Evolutionary conservation across 2,888 invertebrate species (phyloP), one percentile per base, ranked within the genome.

Genomic region (Aspidapion aeneum): DNA sequence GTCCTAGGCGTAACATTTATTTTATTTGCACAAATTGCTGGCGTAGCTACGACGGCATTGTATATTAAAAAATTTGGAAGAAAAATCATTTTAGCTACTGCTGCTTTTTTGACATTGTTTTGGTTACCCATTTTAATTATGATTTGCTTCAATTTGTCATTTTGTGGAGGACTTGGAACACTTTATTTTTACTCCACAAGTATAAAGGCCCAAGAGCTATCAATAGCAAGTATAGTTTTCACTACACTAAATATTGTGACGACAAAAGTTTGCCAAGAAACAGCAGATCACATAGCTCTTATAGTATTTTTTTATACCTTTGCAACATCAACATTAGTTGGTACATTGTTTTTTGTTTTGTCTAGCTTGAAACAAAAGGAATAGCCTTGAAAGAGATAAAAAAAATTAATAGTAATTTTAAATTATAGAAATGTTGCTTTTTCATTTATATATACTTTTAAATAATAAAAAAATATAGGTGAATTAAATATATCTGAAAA

Each of bases 1-100:
- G 73, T 76, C 20, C 51, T 71, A 2, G 77, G 80, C 5, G 78
- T 82, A 3, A 79, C 82, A 1, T 71, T 82, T 17, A 74, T 83
- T 50, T 79, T 80, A 0, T 67, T 73, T 1, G 78, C 81, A 1
- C 82, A 83, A 69, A 70, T 79, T 1, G 50, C 71, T 1, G 70
- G 74, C 21, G 74, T 77, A 18, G 79, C 9, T 73, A 76, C 17
- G 74, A 77, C 60, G 73, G 66, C 66, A 69, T 72, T 22, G 76
- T 76, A n/a, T n/a, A n/a, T n/a, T n/a, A n/a, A n/a, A n/a, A n/a
- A n/a, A n/a, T n/a, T n/a, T n/a, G n/a, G n/a, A 16, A 64, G 75
- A 55, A 74, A 73, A 62, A 70, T 72, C 1, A 65, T 74, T 0
- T 67, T 76, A 58, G 62, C 73, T 7, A 57, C 70, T 20, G 77